These are phyloP conservation scores for Taxidea taxus DNA, from an alignment of 2,113 vertebrate species.

Conservation along the genomic window DNA sequence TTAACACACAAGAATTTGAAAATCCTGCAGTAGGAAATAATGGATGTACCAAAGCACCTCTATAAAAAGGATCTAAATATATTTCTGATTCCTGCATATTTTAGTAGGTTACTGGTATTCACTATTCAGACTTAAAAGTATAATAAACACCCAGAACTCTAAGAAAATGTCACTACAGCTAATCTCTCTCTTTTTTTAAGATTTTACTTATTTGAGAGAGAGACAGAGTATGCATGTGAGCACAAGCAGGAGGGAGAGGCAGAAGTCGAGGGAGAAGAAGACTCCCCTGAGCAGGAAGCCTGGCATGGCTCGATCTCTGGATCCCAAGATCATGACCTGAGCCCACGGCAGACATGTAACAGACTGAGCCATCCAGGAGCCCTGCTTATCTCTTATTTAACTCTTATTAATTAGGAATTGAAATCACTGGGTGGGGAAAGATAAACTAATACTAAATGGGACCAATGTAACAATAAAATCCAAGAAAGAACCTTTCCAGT, in stretches of 20 bases:
- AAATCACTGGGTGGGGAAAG: conserved; percentile 15
- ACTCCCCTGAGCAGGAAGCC: not conserved
- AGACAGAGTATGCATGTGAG: not conserved
- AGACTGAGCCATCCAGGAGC: not conserved
- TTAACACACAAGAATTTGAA: conserved; percentile 15
- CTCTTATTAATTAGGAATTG: conserved; percentile 10
- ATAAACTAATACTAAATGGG: conserved; percentile 12
- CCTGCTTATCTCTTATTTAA: not conserved
- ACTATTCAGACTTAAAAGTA: not conserved
- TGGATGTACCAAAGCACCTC: not conserved
- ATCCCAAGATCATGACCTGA: not conserved
- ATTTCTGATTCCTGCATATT: conserved; percentile 30
- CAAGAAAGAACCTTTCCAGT: not conserved
- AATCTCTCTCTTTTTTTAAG: not conserved
- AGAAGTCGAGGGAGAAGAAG: not conserved
- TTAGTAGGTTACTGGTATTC: not conserved
- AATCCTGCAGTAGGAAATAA: conserved; percentile 5
- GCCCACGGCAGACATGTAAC: not conserved
- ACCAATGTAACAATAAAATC: not conserved
- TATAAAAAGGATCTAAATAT: not conserved
- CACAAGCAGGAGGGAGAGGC: not conserved
- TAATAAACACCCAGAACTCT: not conserved
- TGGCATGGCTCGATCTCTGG: not conserved
- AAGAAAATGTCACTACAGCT: not conserved
- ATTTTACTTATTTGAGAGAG: not conserved